A percentile compares a stretch with the other conserved stretches of the same genome.
These are phyloP conservation scores for Stenopsyche tienmushanensis DNA, from an alignment of 1,140 invertebrate species.

Conservation along the genomic window DNA sequence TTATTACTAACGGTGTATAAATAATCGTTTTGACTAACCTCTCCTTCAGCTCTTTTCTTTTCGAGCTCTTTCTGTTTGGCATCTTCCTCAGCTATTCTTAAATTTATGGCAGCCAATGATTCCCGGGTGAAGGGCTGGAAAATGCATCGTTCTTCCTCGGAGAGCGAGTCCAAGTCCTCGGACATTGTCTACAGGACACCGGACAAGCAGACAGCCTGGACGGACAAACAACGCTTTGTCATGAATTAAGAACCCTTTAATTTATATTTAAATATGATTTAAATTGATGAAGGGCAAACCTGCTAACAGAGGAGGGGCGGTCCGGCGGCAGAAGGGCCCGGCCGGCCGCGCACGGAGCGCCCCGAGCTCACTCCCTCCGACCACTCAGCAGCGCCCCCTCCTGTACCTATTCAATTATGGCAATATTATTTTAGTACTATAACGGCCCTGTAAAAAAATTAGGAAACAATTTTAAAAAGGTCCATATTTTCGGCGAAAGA, in stretches of 20 bases:
- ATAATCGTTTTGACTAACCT: slow-evolving; percentile 64
- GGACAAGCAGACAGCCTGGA: slow-evolving; percentile 57
- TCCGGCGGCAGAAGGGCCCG: slow-evolving; percentile 53
- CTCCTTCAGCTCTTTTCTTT: slow-evolving; percentile 92
- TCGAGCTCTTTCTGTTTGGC: slow-evolving; percentile 94
- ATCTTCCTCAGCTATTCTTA: slow-evolving; percentile 90
- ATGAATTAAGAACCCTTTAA: too few species aligned
- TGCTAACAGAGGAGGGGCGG: slow-evolving; percentile 59
- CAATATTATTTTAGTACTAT: background rate
- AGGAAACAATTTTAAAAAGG: too few species aligned
- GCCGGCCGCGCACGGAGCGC: slow-evolving; percentile 51
- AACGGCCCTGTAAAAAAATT: too few species aligned
- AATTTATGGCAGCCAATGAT: slow-evolving; percentile 90
- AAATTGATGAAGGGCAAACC: slow-evolving; percentile 43
- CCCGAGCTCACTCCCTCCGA: slow-evolving; percentile 54
- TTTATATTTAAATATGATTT: too few species aligned
- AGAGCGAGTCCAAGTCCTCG: slow-evolving; percentile 85
- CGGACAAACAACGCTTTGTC: slow-evolving; percentile 9
- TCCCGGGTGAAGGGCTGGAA: slow-evolving; percentile 98
- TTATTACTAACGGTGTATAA: slow-evolving; percentile 46
- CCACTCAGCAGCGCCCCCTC: slow-evolving; percentile 54
- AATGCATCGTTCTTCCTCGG: slow-evolving; percentile 90
- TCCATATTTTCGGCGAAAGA: too few species aligned
- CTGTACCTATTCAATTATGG: slow-evolving; percentile 40
- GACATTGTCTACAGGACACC: slow-evolving; percentile 73